Percentiles rank a stretch among this genome's conserved stretches.
Evolutionary conservation across 2,797 vertebrate genomes (phyloP).

Genomic region (Nyctalus aviator): DNA sequence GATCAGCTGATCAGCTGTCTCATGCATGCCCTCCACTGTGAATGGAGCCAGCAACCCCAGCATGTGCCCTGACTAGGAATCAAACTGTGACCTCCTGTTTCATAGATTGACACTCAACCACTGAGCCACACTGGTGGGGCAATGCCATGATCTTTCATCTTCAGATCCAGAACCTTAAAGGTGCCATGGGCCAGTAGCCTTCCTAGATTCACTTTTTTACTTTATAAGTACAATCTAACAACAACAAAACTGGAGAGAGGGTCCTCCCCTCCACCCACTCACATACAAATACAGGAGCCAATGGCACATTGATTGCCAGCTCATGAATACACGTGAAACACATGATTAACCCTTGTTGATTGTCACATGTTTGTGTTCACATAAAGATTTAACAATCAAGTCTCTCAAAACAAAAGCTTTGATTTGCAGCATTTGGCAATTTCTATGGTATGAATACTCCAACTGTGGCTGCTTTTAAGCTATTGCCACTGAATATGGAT

Average conservation of each 20-base stretch:
- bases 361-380: background rate
- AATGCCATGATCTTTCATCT: constrained; percentile 4
- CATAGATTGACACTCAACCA: no score
- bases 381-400: background rate
- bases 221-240: background rate
- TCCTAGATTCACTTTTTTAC: background rate
- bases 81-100: no score
- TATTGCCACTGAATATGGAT: background rate
- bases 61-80: no score
- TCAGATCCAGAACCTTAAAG: constrained; percentile 3
- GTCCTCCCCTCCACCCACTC: fast-evolving
- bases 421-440: background rate
- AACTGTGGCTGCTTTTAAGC: background rate
- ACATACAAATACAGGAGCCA: background rate
- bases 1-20: no score
- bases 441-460: background rate
- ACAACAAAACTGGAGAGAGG: background rate
- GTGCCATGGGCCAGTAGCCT: background rate
- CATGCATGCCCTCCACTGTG: no score
- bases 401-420: constrained; percentile 29
- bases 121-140: no score
- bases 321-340: background rate
- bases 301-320: background rate
- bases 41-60: no score
- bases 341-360: background rate